These are phyloP conservation scores for Erynnis tages DNA, from an alignment of 2,888 invertebrate genomes.

Conservation along the genomic window DNA sequence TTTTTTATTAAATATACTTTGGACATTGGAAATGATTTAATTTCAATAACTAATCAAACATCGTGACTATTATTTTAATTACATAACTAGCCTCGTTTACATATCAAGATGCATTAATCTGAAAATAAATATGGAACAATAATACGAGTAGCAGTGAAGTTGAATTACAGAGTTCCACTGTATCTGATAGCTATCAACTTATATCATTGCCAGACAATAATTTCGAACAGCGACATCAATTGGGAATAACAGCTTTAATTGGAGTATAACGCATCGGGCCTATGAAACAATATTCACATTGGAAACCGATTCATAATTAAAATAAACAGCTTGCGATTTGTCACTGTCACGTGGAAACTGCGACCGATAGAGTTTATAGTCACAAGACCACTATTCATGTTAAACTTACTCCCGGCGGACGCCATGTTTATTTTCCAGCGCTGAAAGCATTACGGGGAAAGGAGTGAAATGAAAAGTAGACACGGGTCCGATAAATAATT, in stretches of 20 bases:
- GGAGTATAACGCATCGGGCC: conserved; percentile 14
- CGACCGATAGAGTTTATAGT: conserved; percentile 56
- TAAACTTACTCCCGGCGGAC: conserved; percentile 62
- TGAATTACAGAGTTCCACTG: no score
- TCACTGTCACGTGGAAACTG: conserved; percentile 51
- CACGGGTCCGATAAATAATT: conserved; percentile 81
- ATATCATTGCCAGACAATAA: neutral
- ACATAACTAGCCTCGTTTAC: no score
- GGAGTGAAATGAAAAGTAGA: conserved; percentile 81
- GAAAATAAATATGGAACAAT: no score
- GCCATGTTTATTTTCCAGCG: conserved; percentile 65
- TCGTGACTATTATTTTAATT: no score
- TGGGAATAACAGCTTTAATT: conserved; percentile 20
- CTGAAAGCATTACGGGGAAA: conserved; percentile 67
- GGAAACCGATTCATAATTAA: conserved; percentile 41
- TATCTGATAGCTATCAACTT: neutral
- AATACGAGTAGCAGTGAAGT: no score
- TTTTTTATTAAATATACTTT: no score
- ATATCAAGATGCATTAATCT: no score
- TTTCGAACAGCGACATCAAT: conserved; percentile 34
- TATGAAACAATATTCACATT: conserved; percentile 13
- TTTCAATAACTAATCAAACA: no score
- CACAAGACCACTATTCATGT: conserved; percentile 58
- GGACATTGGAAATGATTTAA: no score
- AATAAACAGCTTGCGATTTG: conserved; percentile 47